Base-by-base conservation (phyloP, 2,797 vertebrate species). In the Lacerta bilineata region DNA sequence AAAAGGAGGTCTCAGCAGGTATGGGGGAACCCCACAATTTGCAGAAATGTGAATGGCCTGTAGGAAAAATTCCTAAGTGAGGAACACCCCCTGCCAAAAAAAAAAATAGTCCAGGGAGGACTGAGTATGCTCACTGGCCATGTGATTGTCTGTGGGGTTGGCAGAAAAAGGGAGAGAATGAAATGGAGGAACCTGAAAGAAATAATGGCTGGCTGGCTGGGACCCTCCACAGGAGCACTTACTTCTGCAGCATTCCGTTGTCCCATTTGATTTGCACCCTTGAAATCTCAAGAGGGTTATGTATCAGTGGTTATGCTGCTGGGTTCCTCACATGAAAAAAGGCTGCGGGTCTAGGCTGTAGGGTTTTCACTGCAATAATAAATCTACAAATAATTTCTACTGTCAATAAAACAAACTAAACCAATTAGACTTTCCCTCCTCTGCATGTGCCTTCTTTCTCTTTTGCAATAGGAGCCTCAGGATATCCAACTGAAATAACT, bases 391-490 rank as follows among this genome's bases (percentile, higher is more conserved):
- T 33, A 1, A 88, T 27, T 68, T 91, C 91, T n/a, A 2, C 91
- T 92, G 23, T 80, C 86, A 87, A 85, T 91, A 92, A 95, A 81
- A 64, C 29, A 78, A 27, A 41, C 77, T 23, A 69, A 88, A n/a
- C 61, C 25, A 77, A 87, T 41, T 89, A 85, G 81, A 87, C 81
- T 87, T 59, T 87, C 20, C 20, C 20, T 61, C 59, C 89, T 90
- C 29, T 20, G 64, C 17, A 88, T 91, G 86, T 8, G 13, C 92
- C 5, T 81, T n/a, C 81, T 66, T 88, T 80, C 59, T 50, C 87
- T 80, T 39, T 77, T 77, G 10, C 61, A 88, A 69, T 17, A 89
- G 36, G 79, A 29, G 81, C 89, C 81, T 36, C 74, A 90, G 88
- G 87, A 93, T 55, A 77, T 80, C 83, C 80, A 90, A 84, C 36